Base-by-base conservation (phyloP, 2,888 invertebrate genomes). In the Napeogenes sylphis region DNA sequence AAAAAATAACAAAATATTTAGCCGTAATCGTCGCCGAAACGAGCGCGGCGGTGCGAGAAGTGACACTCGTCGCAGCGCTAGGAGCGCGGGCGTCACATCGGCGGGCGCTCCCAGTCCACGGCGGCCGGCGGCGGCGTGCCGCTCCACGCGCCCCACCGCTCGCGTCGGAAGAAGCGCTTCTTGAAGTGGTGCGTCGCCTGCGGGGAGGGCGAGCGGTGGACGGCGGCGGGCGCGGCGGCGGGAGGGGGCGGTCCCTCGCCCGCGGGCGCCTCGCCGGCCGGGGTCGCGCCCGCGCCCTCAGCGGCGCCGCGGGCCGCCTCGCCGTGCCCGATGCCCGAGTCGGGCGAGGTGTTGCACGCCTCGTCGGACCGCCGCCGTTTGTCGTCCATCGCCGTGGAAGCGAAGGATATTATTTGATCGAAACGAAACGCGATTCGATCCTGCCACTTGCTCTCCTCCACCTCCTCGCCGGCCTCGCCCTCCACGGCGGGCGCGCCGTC, bases 381-480 rank as follows among this genome's bases (percentile, higher is more conserved):
- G 85, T 96, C 95, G 81, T 96, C 97, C 81, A 97, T 92, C 78
- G 98, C 98, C 14, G 96, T 97, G 51, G 97, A 97, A 57, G 98
- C 98, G 81, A 97, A 96, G 65, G 97, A 97, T 71, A 98, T 96
- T 75, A 98, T 92, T 71, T 97, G 95, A 89, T 98, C 98, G 91
- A 98, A 98, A 60, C 97, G 97, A 72, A 96, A 97, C 82, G 96
- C 96, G 75, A 98, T 96, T 72, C 97, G 95, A 84, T 97, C 96
- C 84, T 97, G 97, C 97, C 97, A 98, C 84, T 96, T 96, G 74
- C 95, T 94, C 84, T 95, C 95, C 82, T 95, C 95, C 72, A 94
- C 95, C 74, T 94, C 94, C 78, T 93, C 93, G 74, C 92, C 92
- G 70, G 87, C 92, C 79, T 93, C 93, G 71, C 87, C 91, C 83